Base-by-base conservation (phyloP, 2,888 invertebrate species). In the Cryptophagus acutangulus region DNA sequence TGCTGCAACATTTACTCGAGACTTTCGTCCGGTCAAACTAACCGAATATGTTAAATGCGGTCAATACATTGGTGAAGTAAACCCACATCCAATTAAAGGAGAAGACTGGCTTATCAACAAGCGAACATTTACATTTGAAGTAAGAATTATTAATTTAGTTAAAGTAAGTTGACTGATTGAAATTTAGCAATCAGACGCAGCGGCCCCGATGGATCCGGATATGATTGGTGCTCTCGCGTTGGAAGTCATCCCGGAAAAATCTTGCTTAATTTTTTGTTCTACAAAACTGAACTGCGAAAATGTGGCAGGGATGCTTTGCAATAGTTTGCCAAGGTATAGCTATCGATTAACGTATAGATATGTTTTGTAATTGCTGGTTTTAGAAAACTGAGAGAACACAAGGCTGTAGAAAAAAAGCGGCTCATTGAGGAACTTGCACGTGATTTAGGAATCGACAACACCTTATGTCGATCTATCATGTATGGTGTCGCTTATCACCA, bases 401-500 rank as follows among this genome's bases (percentile, higher is more conserved):
- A 76, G 51, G 67, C 65, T 39, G 65, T 67, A 26, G 82, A 83
- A 54, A 84, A 84, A 56, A n/a, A n/a, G n/a, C n/a, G n/a, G n/a
- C n/a, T n/a, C n/a, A n/a, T n/a, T n/a, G n/a, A n/a, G n/a, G n/a
- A n/a, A n/a, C n/a, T n/a, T n/a, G n/a, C n/a, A n/a, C n/a, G n/a
- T n/a, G n/a, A n/a, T n/a, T n/a, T n/a, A n/a, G n/a, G n/a, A n/a
- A n/a, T 87, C 2, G 87, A 84, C 58, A 76, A 78, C 0, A 77
- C 81, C 1, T 71, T 94, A 49, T 67, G 72, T 24, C 74, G 75
- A 38, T 82, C 83, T 1, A 76, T 89, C 38, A 79, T 79, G 15
- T 85, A 72, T 70, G 96, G 96, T 1, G 75, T 97, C 15, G 95
- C 89, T 6, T 95, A 86, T 72, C 97, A 97, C 69, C 96, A 97